These are phyloP conservation scores for Himalopsyche phryganea DNA, from an alignment of 1,140 invertebrate genomes.

Conservation along the genomic window DNA sequence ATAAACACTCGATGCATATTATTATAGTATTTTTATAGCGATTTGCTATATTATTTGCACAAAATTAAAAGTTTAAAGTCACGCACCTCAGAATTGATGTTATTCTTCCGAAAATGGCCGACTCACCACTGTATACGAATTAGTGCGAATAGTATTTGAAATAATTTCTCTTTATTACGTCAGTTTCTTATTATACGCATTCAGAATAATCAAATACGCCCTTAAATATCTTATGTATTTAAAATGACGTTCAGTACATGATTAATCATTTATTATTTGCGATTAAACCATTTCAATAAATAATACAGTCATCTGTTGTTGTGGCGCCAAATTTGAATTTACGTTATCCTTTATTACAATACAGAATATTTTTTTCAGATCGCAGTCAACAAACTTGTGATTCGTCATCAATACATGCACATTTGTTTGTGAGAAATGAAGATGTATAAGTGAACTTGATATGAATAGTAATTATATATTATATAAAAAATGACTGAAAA, in stretches of 20 bases:
- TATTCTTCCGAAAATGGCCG: constrained; percentile 52
- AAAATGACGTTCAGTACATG: not conserved
- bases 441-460: too few relatives aligned
- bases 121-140: constrained; percentile 52
- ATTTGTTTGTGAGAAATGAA: too few relatives aligned
- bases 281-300: too few relatives aligned
- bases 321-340: too few relatives aligned
- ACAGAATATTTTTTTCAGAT: too few relatives aligned
- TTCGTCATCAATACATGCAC: too few relatives aligned
- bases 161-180: constrained; percentile 9
- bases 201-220: not conserved
- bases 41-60: constrained; percentile 38
- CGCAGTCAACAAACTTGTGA: too few relatives aligned
- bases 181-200: not conserved
- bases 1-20: constrained; percentile 37
- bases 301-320: too few relatives aligned
- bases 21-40: constrained; percentile 45
- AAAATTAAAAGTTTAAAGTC: constrained; percentile 41
- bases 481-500: too few relatives aligned
- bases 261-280: too few relatives aligned
- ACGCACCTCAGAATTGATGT: constrained; percentile 50
- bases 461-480: too few relatives aligned
- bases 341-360: too few relatives aligned
- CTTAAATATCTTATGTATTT: not conserved
- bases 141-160: constrained; percentile 10